A percentile compares a stretch with the other conserved stretches of the same genome.
phyloP scores from a whole-genome alignment of 2,113 vertebrate genomes.

The Anarhynchus alexandrinus region DNA sequence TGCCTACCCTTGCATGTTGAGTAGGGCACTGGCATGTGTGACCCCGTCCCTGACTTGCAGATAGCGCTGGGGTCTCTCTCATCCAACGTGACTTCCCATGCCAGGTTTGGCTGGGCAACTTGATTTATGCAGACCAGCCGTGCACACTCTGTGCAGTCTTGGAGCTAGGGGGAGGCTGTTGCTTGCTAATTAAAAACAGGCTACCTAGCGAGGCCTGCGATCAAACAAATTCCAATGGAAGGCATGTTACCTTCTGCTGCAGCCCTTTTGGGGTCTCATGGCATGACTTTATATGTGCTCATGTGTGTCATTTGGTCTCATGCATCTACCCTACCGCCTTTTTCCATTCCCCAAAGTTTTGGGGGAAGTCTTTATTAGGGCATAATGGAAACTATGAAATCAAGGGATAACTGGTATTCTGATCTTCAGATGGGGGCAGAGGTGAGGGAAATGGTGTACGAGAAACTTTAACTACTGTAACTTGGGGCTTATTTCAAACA shows the following conservation, averaged over 20 bases:
- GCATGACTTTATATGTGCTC: fast-evolving
- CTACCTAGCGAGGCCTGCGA: background rate
- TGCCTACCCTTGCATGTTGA: background rate
- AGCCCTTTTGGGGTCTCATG: background rate
- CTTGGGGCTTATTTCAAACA: background rate
- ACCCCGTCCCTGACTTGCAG: background rate
- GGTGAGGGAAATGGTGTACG: background rate
- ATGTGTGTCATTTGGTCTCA: background rate
- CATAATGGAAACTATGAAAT: background rate
- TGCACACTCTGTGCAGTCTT: background rate
- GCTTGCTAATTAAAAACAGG: conserved; percentile 4
- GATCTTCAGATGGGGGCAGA: background rate
- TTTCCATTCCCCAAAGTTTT: background rate
- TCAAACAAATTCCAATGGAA: background rate
- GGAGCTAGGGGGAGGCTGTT: background rate
- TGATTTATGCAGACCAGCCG: background rate
- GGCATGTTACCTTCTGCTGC: background rate
- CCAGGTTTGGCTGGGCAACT: background rate
- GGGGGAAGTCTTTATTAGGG: background rate
- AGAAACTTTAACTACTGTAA: background rate
- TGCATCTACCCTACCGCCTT: background rate
- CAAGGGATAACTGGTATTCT: background rate
- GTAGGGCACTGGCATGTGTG: background rate
- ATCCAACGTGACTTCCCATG: fast-evolving
- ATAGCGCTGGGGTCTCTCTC: background rate